A percentile compares a stretch with the other conserved stretches of the same genome.
Conservation (phyloP, 2,888 invertebrate genomes). For the Metallyticus violacea region DNA sequence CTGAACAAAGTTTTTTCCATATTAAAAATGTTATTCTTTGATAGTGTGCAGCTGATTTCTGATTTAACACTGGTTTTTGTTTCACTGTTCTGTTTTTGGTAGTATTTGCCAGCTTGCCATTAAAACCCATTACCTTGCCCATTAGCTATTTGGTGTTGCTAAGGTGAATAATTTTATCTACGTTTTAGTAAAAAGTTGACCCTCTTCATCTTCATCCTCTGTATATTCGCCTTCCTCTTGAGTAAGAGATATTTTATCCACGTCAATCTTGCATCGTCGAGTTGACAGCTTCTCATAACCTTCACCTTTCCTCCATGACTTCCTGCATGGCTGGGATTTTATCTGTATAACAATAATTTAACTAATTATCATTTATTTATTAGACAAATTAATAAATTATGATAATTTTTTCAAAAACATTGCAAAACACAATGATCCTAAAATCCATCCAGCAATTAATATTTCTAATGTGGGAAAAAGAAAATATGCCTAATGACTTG, state of each 20-base stretch:
- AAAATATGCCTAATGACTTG: too few species aligned
- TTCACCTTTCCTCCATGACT: conserved; percentile 27
- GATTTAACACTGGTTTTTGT: neutral
- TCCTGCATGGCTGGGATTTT: conserved; percentile 29
- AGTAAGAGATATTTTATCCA: conserved; percentile 31
- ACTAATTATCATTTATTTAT: too few species aligned
- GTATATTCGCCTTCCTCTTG: conserved; percentile 29
- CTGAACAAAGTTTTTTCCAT: neutral
- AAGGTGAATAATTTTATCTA: conserved; percentile 28
- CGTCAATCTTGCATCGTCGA: conserved; percentile 30
- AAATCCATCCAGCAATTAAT: too few species aligned
- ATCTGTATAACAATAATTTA: too few species aligned
- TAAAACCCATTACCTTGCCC: neutral
- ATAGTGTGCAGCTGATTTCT: neutral
- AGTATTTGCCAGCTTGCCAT: neutral
- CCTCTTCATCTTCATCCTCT: conserved; percentile 35
- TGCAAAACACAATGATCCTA: too few species aligned
- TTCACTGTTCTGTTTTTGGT: neutral
- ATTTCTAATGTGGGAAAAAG: too few species aligned
- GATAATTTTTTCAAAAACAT: too few species aligned
- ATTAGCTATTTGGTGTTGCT: conserved; percentile 14
- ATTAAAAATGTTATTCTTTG: neutral
- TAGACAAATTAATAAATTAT: too few species aligned
- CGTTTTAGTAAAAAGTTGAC: conserved; percentile 37
- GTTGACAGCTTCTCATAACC: conserved; percentile 40